phyloP scores from a whole-genome alignment of 2,113 vertebrate species.

The Dipodomys stephensi region DNA sequence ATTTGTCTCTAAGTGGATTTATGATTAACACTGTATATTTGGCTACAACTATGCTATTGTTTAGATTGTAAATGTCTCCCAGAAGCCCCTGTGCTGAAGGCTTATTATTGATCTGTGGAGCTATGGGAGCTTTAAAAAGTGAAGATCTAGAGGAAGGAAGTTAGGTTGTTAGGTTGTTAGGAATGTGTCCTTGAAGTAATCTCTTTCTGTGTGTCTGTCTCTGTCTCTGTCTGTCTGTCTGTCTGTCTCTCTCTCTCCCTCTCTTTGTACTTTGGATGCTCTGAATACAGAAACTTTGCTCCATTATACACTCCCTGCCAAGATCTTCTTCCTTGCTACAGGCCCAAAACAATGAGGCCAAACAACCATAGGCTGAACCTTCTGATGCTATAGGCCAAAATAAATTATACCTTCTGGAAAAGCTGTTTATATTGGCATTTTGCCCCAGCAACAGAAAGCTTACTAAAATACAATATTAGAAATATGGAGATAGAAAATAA shows the following conservation, averaged over 20 bases:
- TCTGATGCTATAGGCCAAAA: background rate
- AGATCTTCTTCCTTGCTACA: background rate
- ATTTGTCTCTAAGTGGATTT: slow-evolving; percentile 12
- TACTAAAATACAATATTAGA: background rate
- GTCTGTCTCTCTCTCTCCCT: background rate
- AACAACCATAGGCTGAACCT: no score
- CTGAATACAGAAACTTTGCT: background rate
- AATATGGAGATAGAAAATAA: background rate
- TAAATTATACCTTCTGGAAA: background rate
- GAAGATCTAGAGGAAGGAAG: background rate
- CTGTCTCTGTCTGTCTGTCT: no score
- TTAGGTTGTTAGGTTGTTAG: no score
- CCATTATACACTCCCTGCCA: background rate
- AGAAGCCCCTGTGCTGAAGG: background rate
- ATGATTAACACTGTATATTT: slow-evolving; percentile 5
- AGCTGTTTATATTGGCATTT: background rate
- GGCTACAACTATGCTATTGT: background rate
- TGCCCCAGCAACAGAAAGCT: background rate
- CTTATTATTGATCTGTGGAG: background rate
- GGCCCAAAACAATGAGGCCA: background rate
- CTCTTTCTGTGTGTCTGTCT: no score
- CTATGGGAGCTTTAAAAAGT: background rate
- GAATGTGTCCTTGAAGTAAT: background rate
- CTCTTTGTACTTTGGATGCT: background rate
- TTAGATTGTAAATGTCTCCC: background rate